Percentiles rank a stretch among this genome's conserved stretches.
These are phyloP conservation scores for Ormyrus labotus DNA, from an alignment of 2,888 invertebrate species.

Conservation along the genomic window DNA sequence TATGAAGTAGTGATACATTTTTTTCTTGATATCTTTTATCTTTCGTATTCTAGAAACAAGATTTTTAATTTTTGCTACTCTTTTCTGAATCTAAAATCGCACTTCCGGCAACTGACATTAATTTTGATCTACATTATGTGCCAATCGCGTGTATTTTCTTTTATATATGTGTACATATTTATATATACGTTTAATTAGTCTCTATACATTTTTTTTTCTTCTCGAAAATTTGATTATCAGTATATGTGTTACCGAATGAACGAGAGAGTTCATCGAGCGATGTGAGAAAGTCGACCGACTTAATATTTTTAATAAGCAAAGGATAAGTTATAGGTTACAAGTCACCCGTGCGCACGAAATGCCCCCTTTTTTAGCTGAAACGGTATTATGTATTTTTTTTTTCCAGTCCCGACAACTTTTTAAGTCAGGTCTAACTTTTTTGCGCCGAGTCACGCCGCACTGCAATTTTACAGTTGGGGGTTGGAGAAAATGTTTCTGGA, in stretches of 20 bases:
- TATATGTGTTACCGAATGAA: slow-evolving; percentile 3
- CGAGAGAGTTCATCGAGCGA: slow-evolving; percentile 39
- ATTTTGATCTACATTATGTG: slow-evolving; percentile 18
- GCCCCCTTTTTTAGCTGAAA: neutral
- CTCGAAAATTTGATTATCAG: neutral
- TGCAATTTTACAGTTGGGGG: slow-evolving; percentile 4
- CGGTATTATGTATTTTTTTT: neutral
- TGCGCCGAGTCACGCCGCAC: slow-evolving; percentile 23
- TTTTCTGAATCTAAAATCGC: slow-evolving; percentile 53
- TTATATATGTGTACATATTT: slow-evolving; percentile 38
- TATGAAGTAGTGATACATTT: slow-evolving; percentile 18
- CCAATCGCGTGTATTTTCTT: slow-evolving; percentile 34
- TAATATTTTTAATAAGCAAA: slow-evolving; percentile 24
- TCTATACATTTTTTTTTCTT: neutral
- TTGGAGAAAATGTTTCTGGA: neutral
- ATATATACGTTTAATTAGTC: slow-evolving; percentile 23
- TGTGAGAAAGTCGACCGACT: slow-evolving; percentile 43
- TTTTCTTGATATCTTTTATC: slow-evolving; percentile 42
- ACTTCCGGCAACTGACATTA: slow-evolving; percentile 53
- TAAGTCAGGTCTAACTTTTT: neutral
- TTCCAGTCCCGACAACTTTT: neutral
- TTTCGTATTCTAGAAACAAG: slow-evolving; percentile 23
- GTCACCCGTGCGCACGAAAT: slow-evolving; percentile 12
- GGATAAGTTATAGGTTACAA: neutral
- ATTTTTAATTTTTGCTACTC: slow-evolving; percentile 12